Evolutionary conservation across 37 sponge, comb jelly and placozoan genomes (phyloP), one percentile per base, ranked within the genome.

Genomic region (Ephydatia muelleri): DNA sequence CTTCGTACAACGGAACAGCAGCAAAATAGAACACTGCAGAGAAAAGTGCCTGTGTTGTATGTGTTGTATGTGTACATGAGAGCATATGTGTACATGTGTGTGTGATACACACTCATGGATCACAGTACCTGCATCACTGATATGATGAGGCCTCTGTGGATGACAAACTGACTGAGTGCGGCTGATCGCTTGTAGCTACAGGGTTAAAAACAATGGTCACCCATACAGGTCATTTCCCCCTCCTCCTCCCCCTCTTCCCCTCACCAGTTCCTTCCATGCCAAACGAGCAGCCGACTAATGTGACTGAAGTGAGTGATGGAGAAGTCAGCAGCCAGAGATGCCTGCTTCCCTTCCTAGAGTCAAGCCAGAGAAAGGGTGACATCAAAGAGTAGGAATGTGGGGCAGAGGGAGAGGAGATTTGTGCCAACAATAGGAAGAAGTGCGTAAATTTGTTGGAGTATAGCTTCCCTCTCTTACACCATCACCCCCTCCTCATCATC

Each of bases 191-290:
- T 97, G 79, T 97, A 97, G 77, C 98, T 97, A 70, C 19, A 84
- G 49, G 12, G 26, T 13, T 16, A 25, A 35, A 80, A 2, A 4
- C 26, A 22, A 13, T 48, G 28, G 57, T 0, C 67, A 33, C 19
- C n/a, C 38, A 6, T 2, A 78, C 38, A 72, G 3, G 27, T 4
- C 38, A 23, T 3, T 71, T 8, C 33, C 67, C 0, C 32, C 49
- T 47, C 21, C 67, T 37, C 80, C 80, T 67, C 69, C 80, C 69
- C 31, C 19, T n/a, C n/a, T n/a, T n/a, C n/a, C 40, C 8, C 84
- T 30, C 19, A 96, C 97, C 97, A 91, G 88, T 97, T 97, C 66
- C 97, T 88, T 4, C 98, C 98, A 81, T 97, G 98, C 98, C 98
- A 97, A 57, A 97, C 85, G 14, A 97, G 77, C 27, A 97, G 74